A percentile compares a stretch with the other conserved stretches of the same genome.
Evolutionary conservation across 2,888 invertebrate species (phyloP).

Genomic region (Gnatocerus cornutus): DNA sequence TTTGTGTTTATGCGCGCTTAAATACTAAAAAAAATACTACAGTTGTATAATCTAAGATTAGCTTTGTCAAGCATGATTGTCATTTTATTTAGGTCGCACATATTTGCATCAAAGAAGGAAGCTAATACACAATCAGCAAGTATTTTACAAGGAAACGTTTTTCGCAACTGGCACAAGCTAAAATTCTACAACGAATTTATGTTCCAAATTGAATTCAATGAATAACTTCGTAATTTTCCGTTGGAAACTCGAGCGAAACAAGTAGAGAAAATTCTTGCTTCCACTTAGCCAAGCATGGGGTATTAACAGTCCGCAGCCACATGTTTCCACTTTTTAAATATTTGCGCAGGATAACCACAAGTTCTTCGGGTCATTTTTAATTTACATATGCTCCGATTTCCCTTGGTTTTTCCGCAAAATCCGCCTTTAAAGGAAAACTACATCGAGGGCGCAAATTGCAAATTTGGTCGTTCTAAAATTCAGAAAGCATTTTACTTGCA

Average conservation of each 20-base stretch:
- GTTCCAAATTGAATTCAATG: constrained; percentile 19
- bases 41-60: constrained; percentile 14
- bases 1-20: constrained; percentile 31
- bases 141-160: constrained; percentile 8
- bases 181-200: constrained; percentile 19
- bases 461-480: constrained; percentile 57
- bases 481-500: constrained; percentile 57
- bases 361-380: no score
- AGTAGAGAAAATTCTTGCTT: constrained; percentile 13
- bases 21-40: constrained; percentile 27
- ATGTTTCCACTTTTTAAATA: no score
- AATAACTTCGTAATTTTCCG: constrained; percentile 30
- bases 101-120: background rate
- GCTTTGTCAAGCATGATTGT: constrained; percentile 3
- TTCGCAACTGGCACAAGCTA: constrained; percentile 7
- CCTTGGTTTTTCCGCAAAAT: no score
- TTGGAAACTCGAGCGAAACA: constrained; percentile 12
- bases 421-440: background rate
- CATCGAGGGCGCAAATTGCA: constrained; percentile 52
- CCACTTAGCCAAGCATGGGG: no score
- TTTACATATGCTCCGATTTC: no score
- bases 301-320: no score
- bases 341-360: no score
- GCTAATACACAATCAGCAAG: constrained; percentile 18
- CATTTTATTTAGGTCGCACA: constrained; percentile 3